Conservation (phyloP, 2,888 invertebrate genomes). For the Xanthia icteritia region DNA sequence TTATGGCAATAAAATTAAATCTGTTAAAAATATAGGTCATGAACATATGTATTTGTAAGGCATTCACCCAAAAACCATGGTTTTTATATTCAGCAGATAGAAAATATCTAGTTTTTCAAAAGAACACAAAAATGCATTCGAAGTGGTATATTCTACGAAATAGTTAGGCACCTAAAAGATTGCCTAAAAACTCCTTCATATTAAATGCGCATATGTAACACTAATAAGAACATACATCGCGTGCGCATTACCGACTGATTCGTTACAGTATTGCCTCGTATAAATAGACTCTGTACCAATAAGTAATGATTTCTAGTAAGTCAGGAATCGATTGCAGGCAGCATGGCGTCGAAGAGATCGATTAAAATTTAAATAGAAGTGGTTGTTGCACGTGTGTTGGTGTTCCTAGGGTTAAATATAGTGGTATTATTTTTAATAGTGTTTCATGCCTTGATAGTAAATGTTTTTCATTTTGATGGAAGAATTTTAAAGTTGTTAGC, state of each 20-base stretch:
- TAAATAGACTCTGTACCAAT: constrained; percentile 52
- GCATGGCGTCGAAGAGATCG: constrained; percentile 33
- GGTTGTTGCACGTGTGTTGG: constrained; percentile 3
- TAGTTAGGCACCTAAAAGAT: no score
- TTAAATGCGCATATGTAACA: constrained; percentile 29
- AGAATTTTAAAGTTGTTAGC: background rate
- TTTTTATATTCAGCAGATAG: no score
- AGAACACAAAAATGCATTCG: background rate
- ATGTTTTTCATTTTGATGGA: background rate
- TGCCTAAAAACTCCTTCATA: constrained; percentile 30
- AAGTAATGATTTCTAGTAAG: constrained; percentile 52
- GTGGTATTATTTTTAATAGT: background rate
- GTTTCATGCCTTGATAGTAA: background rate
- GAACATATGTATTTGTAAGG: background rate
- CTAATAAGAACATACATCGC: constrained; percentile 42
- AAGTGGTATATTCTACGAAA: no score
- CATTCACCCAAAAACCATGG: background rate
- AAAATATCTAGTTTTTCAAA: no score
- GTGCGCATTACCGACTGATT: constrained; percentile 35
- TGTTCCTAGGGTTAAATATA: constrained; percentile 2
- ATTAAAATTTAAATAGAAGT: constrained; percentile 43
- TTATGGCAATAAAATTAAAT: no score
- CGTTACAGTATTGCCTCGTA: constrained; percentile 13
- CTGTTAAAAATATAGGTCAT: no score
- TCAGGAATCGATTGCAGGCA: constrained; percentile 49